Evolutionary conservation across 2,888 invertebrate genomes (phyloP), one percentile per base, ranked within the genome.

Genomic region (Patella ulyssiponensis): DNA sequence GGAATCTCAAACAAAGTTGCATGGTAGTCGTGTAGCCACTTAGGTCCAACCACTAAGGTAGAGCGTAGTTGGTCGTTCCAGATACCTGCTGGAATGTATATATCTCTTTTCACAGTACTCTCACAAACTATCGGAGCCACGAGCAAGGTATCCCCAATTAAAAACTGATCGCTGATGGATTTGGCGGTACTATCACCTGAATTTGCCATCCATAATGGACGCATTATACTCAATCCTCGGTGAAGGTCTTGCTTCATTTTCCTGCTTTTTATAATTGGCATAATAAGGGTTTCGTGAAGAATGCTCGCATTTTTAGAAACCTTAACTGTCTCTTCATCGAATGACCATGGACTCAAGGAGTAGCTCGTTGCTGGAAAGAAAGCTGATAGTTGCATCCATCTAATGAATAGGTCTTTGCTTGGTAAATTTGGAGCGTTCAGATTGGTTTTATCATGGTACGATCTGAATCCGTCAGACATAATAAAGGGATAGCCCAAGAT

Each of bases 311-410:
- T 79, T 73, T 56, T 64, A 1, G 80, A 76, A 27, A 82, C 71
- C 12, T 81, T 73, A 3, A 86, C 76, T 15, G 81, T 79, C 89
- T 93, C 87, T 94, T 94, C 88, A 95, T 95, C 95, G 87, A 96
- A 97, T 89, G 96, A 95, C 88, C 95, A 96, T 0, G 98, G 98
- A 71, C 97, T 92, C 88, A 96, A 95, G 0, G 96, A 96, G 86
- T 96, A 97, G 88, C 97, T 95, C 92, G 98, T 95, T 0, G 97
- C 96, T 0, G 98, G 97, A 84, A 98, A 92, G 90, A 98, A 98
- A 0, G 96, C 95, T 1, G 96, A 95, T 88, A 98, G 92, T 88
- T 96, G 95, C 75, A 95, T 92, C 98, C 98, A 98, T 86, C 96
- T 92, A 51, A 96, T 94, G 86, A 95, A 95, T 15, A 92, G 84